Evolutionary conservation across 2,797 vertebrate genomes (phyloP), one percentile per base, ranked within the genome.

Genomic region (Distichodus sexfasciatus): DNA sequence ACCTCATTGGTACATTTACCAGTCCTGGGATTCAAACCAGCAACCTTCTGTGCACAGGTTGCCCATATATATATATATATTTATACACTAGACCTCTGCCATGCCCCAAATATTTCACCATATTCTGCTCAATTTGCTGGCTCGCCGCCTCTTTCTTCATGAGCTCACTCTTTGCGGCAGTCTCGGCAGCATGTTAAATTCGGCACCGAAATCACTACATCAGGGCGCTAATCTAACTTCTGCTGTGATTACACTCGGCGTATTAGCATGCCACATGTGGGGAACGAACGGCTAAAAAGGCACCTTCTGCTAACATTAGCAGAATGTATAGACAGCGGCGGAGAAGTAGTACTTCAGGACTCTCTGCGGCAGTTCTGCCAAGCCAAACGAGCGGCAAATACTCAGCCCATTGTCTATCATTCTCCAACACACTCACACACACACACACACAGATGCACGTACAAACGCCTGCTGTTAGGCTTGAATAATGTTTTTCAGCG

Each of bases 401-500:
- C 51, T 24, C 51, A 21, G 35, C 36, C 23, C 28, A 66, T 55
- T 53, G 51, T 46, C n/a, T 40, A 33, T 66, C 35, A 31, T 31
- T 55, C 36, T 40, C 24, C 41, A 17, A 60, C 10, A 61, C 21
- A 69, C 47, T 41, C 36, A 47, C 21, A 50, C 50, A 48, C 14
- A 36, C 9, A 14, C 24, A 17, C 53, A 53, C 31, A 31, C 29
- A 28, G n/a, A n/a, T n/a, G n/a, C n/a, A n/a, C n/a, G n/a, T 6
- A 3, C 15, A 47, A 57, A 61, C 46, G 71, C 75, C 68, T 66
- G 77, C 75, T 75, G 73, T 69, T 75, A 65, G 69, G 74, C 69
- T 57, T 76, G 74, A 76, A 76, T 78, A 76, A 82, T 74, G 55
- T 79, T 59, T n/a, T 76, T 66, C 54, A 64, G 73, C 75, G 47